Evolutionary conservation across 2,113 vertebrate species (phyloP), one percentile per base, ranked within the genome.

Genomic region (Amphiprion percula): DNA sequence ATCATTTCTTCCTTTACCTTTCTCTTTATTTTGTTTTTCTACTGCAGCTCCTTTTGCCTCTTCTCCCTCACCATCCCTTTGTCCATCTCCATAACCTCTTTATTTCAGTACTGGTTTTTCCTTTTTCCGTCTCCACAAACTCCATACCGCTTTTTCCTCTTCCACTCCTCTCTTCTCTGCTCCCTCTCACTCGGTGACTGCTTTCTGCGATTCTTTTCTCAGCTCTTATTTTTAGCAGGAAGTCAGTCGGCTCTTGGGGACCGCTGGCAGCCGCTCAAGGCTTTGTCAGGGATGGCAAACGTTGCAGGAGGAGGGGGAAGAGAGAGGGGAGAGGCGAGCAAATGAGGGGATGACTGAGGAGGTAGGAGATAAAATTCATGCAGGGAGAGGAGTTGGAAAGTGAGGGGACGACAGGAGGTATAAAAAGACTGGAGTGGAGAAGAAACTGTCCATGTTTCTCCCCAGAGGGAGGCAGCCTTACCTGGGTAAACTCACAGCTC

Each of bases 141-240:
- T 68, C 61, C 23, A 49, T 49, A 39, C 19, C 39, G 50, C 74
- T 59, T 23, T 8, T 41, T 65, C 59, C 72, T 55, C 10, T 44
- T 65, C 62, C 74, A 59, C 7, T 59, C 47, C 50, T 46, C 23
- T 53, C 54, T 82, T 41, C 50, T 15, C 53, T 56, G 41, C 70
- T 63, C 28, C 23, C 65, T 55, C 61, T 53, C 52, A n/a, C 62
- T 73, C 19, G 6, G 53, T 75, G 80, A 82, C 82, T 89, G 83
- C 46, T 66, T 70, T 53, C 56, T 61, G 53, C 17, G 10, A 59
- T 83, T 78, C 65, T 63, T 66, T 70, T 56, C 65, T 53, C 68
- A 21, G 83, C 66, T 76, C 49, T 77, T 89, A 88, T 91, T 90
- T 90, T 91, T 89, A 90, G 86, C 77, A 84, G 84, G 77, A 87